Conservation (phyloP, 2,113 vertebrate genomes). For the Micronycteris hirsuta region DNA sequence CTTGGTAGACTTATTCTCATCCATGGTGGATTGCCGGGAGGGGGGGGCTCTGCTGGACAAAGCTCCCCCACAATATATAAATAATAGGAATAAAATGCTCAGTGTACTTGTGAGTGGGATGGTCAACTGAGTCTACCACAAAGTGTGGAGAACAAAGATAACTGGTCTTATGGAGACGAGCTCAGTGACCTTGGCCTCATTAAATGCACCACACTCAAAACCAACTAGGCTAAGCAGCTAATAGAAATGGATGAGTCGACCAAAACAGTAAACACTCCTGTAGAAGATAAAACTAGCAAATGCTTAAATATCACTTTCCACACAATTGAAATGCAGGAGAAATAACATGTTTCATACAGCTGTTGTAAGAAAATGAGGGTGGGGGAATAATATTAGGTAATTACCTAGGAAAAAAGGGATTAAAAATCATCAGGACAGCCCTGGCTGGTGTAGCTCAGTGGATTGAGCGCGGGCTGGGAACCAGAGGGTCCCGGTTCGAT, state of each 20-base stretch:
- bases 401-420: background rate
- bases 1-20: no score
- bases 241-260: background rate
- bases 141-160: background rate
- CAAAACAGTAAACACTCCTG: constrained; percentile 13
- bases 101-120: background rate
- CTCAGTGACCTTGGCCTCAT: background rate
- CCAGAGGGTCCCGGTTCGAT: no score
- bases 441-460: no score
- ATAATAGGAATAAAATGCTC: background rate
- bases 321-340: background rate
- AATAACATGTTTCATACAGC: background rate
- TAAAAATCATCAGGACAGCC: background rate
- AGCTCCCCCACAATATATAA: background rate
- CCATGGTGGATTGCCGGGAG: no score
- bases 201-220: constrained; percentile 33
- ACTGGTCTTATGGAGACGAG: background rate
- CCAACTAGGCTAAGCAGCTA: background rate
- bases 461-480: no score
- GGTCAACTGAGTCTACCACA: background rate
- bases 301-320: background rate
- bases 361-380: background rate
- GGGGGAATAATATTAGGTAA: background rate
- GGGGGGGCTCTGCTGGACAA: no score
- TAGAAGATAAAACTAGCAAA: background rate